Conservation (phyloP, 2,888 invertebrate species). For the Chrysina gloriosa region DNA sequence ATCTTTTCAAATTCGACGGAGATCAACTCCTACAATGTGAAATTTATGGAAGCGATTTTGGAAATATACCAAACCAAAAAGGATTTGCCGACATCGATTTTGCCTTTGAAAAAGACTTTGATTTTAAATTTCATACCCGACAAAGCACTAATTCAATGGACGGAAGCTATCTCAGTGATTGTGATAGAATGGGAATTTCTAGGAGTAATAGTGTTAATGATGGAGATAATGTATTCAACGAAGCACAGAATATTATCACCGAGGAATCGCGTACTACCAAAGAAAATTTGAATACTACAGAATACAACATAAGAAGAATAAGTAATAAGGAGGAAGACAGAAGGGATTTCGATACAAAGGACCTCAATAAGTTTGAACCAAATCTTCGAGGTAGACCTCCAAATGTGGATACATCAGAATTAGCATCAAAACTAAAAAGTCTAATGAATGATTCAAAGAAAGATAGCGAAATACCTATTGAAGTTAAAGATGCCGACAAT, state of each 20-base stretch:
- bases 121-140: not conserved
- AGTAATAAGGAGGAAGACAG: too few relatives aligned
- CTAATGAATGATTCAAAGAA: not conserved
- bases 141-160: conserved; percentile 1
- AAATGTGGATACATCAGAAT: not conserved
- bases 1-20: conserved; percentile 40
- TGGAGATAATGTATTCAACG: not conserved
- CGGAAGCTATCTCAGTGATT: not conserved
- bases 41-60: conserved; percentile 25
- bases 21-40: conserved; percentile 7
- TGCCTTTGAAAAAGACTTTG: conserved; percentile 6
- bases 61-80: conserved; percentile 2
- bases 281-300: not conserved
- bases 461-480: too few relatives aligned
- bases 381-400: too few relatives aligned
- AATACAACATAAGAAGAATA: not conserved
- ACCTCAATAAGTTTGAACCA: not conserved
- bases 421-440: not conserved
- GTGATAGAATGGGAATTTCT: not conserved
- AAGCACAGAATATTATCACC: not conserved
- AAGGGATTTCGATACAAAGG: not conserved
- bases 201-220: not conserved
- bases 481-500: too few relatives aligned
- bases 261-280: not conserved
- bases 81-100: not conserved